Base-by-base conservation (phyloP, 2,113 vertebrate genomes). In the Psephotus haematonotus region DNA sequence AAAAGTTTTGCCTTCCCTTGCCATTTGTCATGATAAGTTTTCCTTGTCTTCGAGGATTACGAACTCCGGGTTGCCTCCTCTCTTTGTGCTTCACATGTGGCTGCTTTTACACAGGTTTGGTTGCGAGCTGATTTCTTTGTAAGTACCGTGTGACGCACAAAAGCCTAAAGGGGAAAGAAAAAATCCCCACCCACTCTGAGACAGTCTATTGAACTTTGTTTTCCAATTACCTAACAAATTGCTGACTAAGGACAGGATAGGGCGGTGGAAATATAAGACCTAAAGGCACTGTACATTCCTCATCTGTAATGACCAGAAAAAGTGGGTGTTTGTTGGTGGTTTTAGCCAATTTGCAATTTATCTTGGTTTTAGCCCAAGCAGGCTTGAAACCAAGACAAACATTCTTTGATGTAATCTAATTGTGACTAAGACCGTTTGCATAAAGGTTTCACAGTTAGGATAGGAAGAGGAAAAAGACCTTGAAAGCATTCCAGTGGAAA, bases 311-410 rank as follows among this genome's bases (percentile, higher is more conserved):
- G 79, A 86, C 88, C 49, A 95, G 55, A 83, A 92, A 88, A 86
- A 64, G 49, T 84, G 91, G 53, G 57, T 96, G 96, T 94, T 95
- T 96, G 84, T 90, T 86, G 84, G 91, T 82, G 46, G 74, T 55
- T 78, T 84, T 63, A 87, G 97, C 95, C 96, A 95, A 86, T 90
- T 95, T 94, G 92, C 93, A 88, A 78, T 97, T 98, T 97, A 95
- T 97, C 97, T 98, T 98, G 98, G 97, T 97, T 97, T 94, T 84
- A 91, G 91, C 97, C 97, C 98, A 98, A 98, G 93, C 85, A 95
- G 98, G 98, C 98, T 94, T 71, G 79, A 87, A 90, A 97, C 98
- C 97, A 98, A 98, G 96, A 98, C 94, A 98, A 98, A 98, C 95
- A 98, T 82, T 68, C 97, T 98, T 95, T 97, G 98, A 97, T 97